These are phyloP conservation scores for Yponomeuta sedellus DNA, from an alignment of 2,888 invertebrate species.

Conservation along the genomic window DNA sequence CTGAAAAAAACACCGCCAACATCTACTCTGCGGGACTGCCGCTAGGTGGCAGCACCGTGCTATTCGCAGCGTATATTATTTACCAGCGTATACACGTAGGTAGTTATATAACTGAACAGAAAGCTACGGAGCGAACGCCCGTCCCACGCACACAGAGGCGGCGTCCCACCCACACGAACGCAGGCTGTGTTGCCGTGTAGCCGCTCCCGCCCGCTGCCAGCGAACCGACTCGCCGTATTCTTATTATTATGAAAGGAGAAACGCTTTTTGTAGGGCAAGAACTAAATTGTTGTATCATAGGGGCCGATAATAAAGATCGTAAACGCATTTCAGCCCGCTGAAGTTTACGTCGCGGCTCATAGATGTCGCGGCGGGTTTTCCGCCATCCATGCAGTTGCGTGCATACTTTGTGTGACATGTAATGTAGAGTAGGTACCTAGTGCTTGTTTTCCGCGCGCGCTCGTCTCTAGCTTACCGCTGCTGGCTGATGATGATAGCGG, in stretches of 20 bases:
- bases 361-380: slow-evolving; percentile 57
- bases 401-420: not conserved
- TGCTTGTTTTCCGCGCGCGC: not conserved
- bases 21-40: slow-evolving; percentile 43
- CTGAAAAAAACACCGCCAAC: slow-evolving; percentile 53
- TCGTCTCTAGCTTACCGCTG: not conserved
- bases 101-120: slow-evolving; percentile 75
- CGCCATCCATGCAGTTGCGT: slow-evolving; percentile 28
- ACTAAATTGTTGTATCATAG: slow-evolving; percentile 74
- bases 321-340: slow-evolving; percentile 70
- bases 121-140: slow-evolving; percentile 57
- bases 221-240: slow-evolving; percentile 77
- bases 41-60: slow-evolving; percentile 74
- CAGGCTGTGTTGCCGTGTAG: slow-evolving; percentile 45
- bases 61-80: slow-evolving; percentile 72
- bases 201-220: slow-evolving; percentile 51
- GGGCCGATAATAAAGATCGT: slow-evolving; percentile 72
- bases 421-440: not conserved
- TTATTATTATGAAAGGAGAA: slow-evolving; percentile 78
- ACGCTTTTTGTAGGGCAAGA: slow-evolving; percentile 77
- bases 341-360: slow-evolving; percentile 64
- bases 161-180: slow-evolving; percentile 23
- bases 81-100: slow-evolving; percentile 63
- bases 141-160: slow-evolving; percentile 39
- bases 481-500: not conserved